A percentile compares a stretch with the other conserved stretches of the same genome.
Conservation (phyloP, 2,113 vertebrate species). For the Clarias batrachus region DNA sequence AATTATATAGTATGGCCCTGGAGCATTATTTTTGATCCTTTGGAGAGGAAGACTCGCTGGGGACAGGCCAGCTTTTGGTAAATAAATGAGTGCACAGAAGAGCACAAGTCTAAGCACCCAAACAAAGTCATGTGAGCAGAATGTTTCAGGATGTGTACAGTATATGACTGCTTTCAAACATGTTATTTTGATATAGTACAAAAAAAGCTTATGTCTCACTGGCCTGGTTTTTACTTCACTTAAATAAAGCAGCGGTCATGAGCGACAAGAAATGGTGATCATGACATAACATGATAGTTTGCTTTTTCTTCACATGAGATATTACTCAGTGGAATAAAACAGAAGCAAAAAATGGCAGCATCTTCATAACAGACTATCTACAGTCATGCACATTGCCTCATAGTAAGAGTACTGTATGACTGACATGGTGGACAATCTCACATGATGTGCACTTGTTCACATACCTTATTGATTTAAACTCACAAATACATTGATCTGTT, state of each 20-base stretch:
- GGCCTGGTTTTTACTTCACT: neutral
- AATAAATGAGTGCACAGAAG: conserved; percentile 14
- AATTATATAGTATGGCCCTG: conserved; percentile 18
- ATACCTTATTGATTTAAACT: neutral
- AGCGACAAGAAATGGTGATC: neutral
- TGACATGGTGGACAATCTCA: conserved; percentile 40
- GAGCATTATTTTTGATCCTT: conserved; percentile 48
- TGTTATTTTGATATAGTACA: neutral
- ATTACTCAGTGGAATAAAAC: conserved; percentile 68
- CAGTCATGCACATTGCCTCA: conserved; percentile 81
- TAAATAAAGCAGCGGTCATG: neutral
- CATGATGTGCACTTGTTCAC: neutral
- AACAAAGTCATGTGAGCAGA: conserved; percentile 61
- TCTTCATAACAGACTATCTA: conserved; percentile 78
- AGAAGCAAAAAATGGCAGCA: conserved; percentile 87
- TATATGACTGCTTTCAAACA: neutral
- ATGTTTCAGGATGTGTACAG: conserved; percentile 18
- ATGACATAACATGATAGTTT: neutral
- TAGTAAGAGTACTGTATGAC: conserved; percentile 74
- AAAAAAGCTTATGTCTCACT: neutral
- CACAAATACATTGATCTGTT: neutral
- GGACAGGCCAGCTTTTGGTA: conserved; percentile 15
- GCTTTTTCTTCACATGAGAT: neutral
- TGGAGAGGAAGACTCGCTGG: conserved; percentile 43
- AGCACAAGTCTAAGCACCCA: conserved; percentile 53